phyloP scores from a whole-genome alignment of 2,113 vertebrate species.

The Patagioenas fasciata region DNA sequence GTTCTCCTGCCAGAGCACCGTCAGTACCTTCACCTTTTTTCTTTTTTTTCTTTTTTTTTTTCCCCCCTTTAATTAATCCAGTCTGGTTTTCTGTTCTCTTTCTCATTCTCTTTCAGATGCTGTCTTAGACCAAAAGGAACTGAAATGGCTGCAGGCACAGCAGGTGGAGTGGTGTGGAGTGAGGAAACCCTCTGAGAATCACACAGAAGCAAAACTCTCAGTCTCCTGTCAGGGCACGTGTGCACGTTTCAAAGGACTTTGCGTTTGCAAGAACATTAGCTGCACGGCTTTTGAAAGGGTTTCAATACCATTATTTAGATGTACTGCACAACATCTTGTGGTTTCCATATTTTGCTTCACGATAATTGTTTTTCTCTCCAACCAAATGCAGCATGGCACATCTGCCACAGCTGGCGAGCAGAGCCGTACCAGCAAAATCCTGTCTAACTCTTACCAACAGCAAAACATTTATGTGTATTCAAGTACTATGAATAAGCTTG shows the following conservation, averaged over 20 bases:
- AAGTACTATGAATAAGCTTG: neutral
- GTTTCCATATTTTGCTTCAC: neutral
- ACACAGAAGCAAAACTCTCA: neutral
- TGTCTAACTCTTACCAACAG: neutral
- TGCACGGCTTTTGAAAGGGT: neutral
- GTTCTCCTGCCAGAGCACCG: neutral
- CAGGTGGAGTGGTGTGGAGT: neutral
- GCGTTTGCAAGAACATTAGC: neutral
- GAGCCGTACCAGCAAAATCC: accelerated
- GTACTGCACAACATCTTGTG: neutral
- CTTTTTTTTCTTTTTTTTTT: no score
- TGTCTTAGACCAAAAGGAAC: neutral
- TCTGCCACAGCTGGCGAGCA: neutral
- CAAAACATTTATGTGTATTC: neutral
- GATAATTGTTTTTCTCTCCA: neutral
- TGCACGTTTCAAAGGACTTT: neutral
- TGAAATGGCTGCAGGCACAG: neutral
- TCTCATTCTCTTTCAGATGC: neutral
- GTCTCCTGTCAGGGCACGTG: accelerated
- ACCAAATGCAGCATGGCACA: neutral
- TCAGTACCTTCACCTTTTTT: neutral
- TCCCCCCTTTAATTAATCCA: neutral
- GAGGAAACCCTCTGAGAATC: neutral
- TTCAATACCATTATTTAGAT: neutral
- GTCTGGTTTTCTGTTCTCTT: neutral